Evolutionary conservation across 2,797 vertebrate genomes (phyloP).

Genomic region (Vespertilio murinus): DNA sequence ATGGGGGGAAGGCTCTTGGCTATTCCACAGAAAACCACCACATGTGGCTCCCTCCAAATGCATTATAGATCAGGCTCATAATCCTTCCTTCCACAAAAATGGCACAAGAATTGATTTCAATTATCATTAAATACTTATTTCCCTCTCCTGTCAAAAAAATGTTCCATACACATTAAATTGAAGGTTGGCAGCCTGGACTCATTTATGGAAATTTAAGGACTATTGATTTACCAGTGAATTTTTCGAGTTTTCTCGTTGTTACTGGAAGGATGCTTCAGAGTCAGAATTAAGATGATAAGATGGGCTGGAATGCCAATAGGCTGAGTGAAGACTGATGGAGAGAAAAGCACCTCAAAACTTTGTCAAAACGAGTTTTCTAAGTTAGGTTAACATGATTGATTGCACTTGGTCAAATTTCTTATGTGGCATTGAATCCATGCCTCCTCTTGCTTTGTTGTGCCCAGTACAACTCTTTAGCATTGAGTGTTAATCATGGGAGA

Average conservation of each 20-base stretch:
- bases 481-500: background rate
- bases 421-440: conserved; percentile 1
- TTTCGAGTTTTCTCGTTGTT: conserved; percentile 50
- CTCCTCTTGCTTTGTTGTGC: conserved; percentile 3
- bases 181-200: conserved; percentile 54
- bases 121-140: conserved; percentile 73
- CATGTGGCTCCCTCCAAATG: conserved; percentile 1
- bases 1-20: background rate
- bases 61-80: conserved; percentile 46
- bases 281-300: conserved; percentile 24
- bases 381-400: conserved; percentile 66
- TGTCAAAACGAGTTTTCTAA: conserved; percentile 62
- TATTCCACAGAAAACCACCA: conserved; percentile 53
- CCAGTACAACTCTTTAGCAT: background rate
- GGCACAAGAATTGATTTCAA: conserved; percentile 70
- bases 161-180: conserved; percentile 25
- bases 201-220: conserved; percentile 60
- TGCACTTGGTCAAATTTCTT: conserved; percentile 44
- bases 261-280: conserved; percentile 31
- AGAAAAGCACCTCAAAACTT: conserved; percentile 36
- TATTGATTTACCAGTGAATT: conserved; percentile 56
- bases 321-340: conserved; percentile 24
- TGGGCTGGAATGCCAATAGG: background rate
- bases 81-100: conserved; percentile 63
- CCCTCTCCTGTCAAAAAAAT: conserved; percentile 45